phyloP scores from a whole-genome alignment of 2,888 invertebrate genomes.

The Neoaliturus tenellus region DNA sequence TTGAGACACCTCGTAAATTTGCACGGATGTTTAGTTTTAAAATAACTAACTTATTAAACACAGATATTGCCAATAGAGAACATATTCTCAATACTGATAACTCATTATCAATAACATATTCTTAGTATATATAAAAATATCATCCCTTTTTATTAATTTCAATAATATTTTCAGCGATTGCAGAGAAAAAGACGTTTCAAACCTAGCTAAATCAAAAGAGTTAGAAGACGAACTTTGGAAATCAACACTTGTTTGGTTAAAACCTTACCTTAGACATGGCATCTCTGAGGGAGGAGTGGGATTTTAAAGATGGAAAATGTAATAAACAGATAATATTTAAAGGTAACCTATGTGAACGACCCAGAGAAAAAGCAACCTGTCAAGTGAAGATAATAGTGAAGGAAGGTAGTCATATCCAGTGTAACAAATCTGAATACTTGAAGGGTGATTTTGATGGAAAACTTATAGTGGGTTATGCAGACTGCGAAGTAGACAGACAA shows the following conservation, averaged over 20 bases:
- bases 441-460: slow-evolving; percentile 15
- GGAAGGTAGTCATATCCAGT: slow-evolving; percentile 6
- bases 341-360: slow-evolving; percentile 21
- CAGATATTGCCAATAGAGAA: too few relatives aligned
- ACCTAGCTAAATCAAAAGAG: slow-evolving; percentile 6
- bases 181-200: slow-evolving; percentile 73
- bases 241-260: slow-evolving; percentile 29
- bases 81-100: too few relatives aligned
- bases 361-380: slow-evolving; percentile 42
- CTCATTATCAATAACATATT: too few relatives aligned
- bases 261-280: slow-evolving; percentile 18
- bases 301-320: slow-evolving; percentile 17
- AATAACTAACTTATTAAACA: too few relatives aligned
- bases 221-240: slow-evolving; percentile 41
- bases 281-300: slow-evolving; percentile 20
- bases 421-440: slow-evolving; percentile 31
- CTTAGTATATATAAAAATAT: too few relatives aligned
- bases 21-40: too few relatives aligned
- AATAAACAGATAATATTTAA: not conserved
- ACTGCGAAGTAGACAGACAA: slow-evolving; percentile 67
- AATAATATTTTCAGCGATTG: slow-evolving; percentile 75
- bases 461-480: slow-evolving; percentile 67
- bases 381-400: slow-evolving; percentile 39
- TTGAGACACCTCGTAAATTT: too few relatives aligned
- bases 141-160: too few relatives aligned